Evolutionary conservation across 2,113 vertebrate genomes (phyloP), one percentile per base, ranked within the genome.

Genomic region (Bufo gargarizans): DNA sequence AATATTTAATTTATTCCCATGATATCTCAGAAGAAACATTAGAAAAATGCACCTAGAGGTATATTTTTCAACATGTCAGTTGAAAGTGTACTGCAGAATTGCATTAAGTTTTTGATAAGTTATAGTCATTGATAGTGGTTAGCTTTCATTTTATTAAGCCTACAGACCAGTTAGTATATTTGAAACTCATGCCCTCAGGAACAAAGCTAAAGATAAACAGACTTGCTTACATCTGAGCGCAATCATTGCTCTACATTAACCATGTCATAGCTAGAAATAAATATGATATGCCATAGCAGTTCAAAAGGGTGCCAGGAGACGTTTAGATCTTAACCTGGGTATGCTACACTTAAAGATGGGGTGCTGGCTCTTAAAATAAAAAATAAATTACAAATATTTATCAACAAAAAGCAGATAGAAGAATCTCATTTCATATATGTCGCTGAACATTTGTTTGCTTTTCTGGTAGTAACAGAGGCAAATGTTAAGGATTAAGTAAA

Each of bases 1-100:
- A 81, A 87, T 80, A 63, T 87, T 87, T 87, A 87, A 87, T 87
- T 80, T 87, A 87, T 86, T 86, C 85, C 85, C 74, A 61, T 45
- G 85, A 86, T 86, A 86, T 86, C 71, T 77, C 76, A 56, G 16
- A 71, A 80, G 77, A 87, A 87, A 87, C 49, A 81, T 83, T 80
- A 86, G 72, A 86, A 86, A 86, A 59, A 77, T 63, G 63, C 61
- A 87, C 61, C 86, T 56, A 81, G 86, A 71, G 77, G 86, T 71
- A 87, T 80, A 87, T 87, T 87, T 87, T 71, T 87, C 63, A 71
- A 56, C 77, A 86, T 86, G 77, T 81, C 86, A 80, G 77, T 87
- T 87, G 86, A 87, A 87, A 87, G 86, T 87, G 55, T 87, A 87
- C 77, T 81, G 86, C 65, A 71, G 86, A 87, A 87, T 87, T 87